Base-by-base conservation (phyloP, 1,140 invertebrate genomes). In the Aphaenogaster ashmeadi region DNA sequence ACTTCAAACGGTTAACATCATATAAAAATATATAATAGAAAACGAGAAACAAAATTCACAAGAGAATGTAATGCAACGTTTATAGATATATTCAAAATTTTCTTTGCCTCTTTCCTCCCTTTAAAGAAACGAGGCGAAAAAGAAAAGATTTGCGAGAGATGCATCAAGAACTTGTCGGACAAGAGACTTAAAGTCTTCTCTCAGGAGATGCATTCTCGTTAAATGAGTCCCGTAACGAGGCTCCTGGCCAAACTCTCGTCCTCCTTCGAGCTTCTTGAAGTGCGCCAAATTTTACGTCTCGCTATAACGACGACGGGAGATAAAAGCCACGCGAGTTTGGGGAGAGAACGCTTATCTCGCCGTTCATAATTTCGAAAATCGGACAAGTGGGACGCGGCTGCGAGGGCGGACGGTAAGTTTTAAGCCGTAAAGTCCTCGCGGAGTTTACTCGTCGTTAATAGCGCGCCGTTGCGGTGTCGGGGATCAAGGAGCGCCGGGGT, bases 301-400 rank as follows among this genome's bases (percentile, higher is more conserved):
- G 66, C 52, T 38, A 62, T 60, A 27, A 33, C 41, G 27, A 60
- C 80, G 27, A 8, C 47, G 21, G 50, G 38, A 62, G 80, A 84
- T 84, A 84, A 84, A 84, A 84, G 80, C 62, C 33, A 38, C 69
- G 54, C 54, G 41, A 84, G 67, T 75, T 84, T 84, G 33, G 80
- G 75, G 69, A 84, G 80, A 84, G 69, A 84, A 74, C 44, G 80
- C 69, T 75, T 74, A 84, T 84, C 69, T 74, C 67, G 54, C 33
- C 69, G 80, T 74, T 84, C 80, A 75, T 74, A 75, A 84, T 84
- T 84, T 84, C 41, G 80, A 8, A 47, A 84, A 84, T 84, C 69
- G 69, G 69, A 74, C 69, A 84, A 84, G 80, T 60, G 66, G 69
- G 69, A 84, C 54, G 41, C 27, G 54, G 6, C 47, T 56, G 69